phyloP scores from a whole-genome alignment of 2,113 vertebrate species.

The Hyaena hyaena region DNA sequence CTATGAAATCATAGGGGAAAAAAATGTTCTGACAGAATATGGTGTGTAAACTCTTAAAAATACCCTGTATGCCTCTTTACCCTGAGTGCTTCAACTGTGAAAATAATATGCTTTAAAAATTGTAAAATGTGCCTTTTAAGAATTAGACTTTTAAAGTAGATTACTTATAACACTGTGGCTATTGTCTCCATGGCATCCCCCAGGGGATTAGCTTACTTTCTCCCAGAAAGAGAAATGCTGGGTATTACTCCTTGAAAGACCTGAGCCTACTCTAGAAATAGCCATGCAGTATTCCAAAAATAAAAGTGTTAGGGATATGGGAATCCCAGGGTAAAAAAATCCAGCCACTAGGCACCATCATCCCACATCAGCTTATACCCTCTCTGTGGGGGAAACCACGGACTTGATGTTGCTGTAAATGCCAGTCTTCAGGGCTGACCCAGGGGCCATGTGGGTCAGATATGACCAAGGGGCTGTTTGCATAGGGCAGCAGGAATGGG shows the following conservation, averaged over 20 bases:
- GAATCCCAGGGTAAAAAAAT: not conserved
- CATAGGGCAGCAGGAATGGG: not conserved
- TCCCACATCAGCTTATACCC: not conserved
- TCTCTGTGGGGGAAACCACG: not conserved
- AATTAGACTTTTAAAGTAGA: conserved; percentile 65
- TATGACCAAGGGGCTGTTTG: not conserved
- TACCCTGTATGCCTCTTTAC: not conserved
- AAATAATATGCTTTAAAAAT: conserved; percentile 54
- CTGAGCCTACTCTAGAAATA: not conserved
- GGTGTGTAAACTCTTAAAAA: conserved; percentile 50
- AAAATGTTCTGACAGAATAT: not conserved
- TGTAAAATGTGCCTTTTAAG: conserved; percentile 45
- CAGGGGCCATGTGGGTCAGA: not conserved
- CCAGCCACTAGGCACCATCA: not conserved
- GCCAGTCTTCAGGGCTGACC: not conserved
- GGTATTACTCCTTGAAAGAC: conserved; percentile 25
- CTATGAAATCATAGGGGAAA: conserved; percentile 30
- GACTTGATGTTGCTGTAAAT: not conserved
- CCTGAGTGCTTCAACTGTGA: conserved; percentile 46
- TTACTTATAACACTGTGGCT: not conserved
- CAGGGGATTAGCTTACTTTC: conserved; percentile 15
- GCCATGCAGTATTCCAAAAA: not conserved
- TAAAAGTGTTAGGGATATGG: not conserved
- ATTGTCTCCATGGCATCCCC: conserved; percentile 10
- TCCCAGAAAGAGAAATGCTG: conserved; percentile 8